These are phyloP conservation scores for Sebastes trivittatus DNA, from an alignment of 2,797 vertebrate species.

Conservation along the genomic window DNA sequence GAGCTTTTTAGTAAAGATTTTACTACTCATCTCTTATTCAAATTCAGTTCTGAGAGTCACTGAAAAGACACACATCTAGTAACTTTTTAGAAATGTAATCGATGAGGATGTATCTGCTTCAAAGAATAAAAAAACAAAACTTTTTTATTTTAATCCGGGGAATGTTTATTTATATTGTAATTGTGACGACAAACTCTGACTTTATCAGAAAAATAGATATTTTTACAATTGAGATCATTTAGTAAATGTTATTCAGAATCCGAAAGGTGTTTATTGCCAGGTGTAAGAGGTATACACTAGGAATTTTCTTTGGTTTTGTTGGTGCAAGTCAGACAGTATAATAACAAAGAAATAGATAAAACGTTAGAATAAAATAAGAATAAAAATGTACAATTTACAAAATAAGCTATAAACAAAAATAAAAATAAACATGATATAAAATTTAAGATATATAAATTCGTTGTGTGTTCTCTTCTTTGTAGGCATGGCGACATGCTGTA, in stretches of 20 bases:
- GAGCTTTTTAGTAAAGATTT: neutral
- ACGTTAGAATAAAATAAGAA: no score
- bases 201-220: neutral
- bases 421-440: no score
- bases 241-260: neutral
- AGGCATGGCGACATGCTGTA: slow-evolving; percentile 98
- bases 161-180: neutral
- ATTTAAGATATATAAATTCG: no score
- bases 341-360: no score
- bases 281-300: no score
- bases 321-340: no score
- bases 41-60: neutral
- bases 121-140: neutral
- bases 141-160: no score
- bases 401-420: no score
- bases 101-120: neutral
- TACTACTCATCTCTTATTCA: neutral
- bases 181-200: neutral
- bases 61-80: neutral
- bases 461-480: neutral
- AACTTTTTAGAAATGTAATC: no score
- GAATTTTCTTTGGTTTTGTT: no score
- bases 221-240: neutral
- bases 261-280: no score
- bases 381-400: no score